Conservation (phyloP, 2,113 vertebrate species). For the Dromaius novaehollandiae region DNA sequence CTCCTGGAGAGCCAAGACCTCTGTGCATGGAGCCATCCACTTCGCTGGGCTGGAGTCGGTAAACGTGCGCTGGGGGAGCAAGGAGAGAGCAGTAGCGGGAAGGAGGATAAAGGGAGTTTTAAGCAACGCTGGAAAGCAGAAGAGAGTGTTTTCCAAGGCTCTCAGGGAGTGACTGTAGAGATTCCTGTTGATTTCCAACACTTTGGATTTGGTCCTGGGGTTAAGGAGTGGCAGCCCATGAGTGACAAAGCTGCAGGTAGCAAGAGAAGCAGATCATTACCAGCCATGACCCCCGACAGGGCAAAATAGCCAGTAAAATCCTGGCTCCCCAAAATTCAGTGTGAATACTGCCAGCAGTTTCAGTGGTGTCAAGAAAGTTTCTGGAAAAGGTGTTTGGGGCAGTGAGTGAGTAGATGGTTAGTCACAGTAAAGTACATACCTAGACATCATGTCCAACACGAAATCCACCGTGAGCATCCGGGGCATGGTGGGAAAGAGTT, state of each 20-base stretch:
- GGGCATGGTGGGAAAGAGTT: background rate
- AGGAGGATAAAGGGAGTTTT: background rate
- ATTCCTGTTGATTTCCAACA: background rate
- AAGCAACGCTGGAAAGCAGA: background rate
- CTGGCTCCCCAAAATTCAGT: background rate
- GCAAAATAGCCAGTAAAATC: background rate
- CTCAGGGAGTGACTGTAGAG: background rate
- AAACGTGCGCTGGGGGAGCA: background rate
- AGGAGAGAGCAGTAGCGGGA: background rate
- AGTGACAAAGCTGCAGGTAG: background rate
- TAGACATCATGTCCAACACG: background rate
- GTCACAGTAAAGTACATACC: background rate
- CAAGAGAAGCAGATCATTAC: background rate
- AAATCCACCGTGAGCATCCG: background rate
- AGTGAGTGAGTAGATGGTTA: background rate
- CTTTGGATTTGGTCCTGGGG: background rate
- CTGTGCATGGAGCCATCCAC: rapidly evolving
- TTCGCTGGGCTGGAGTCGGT: background rate
- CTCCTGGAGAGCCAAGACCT: rapidly evolving
- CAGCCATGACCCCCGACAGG: background rate
- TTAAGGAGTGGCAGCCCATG: background rate
- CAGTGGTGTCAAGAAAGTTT: background rate
- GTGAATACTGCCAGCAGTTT: background rate
- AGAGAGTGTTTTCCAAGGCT: background rate
- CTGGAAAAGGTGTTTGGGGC: background rate